Percentiles rank a stretch among this genome's conserved stretches.
These are phyloP conservation scores for Neogobius melanostomus DNA, from an alignment of 2,113 vertebrate genomes.

Conservation along the genomic window DNA sequence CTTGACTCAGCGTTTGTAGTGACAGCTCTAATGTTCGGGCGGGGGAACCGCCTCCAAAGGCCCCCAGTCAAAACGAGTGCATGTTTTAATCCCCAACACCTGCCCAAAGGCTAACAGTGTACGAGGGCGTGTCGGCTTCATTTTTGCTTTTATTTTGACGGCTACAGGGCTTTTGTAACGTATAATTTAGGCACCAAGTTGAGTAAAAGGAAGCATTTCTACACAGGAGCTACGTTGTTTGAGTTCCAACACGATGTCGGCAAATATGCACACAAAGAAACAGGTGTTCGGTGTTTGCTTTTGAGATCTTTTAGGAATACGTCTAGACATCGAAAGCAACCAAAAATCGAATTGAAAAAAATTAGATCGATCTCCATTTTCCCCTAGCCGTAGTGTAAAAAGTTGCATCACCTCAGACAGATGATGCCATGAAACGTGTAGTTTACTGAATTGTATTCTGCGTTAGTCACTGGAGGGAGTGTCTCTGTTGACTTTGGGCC, in stretches of 20 bases:
- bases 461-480: background rate
- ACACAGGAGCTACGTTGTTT: background rate
- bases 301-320: too few relatives aligned
- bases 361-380: too few relatives aligned
- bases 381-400: background rate
- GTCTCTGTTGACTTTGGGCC: background rate
- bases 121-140: background rate
- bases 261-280: too few relatives aligned
- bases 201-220: background rate
- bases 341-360: too few relatives aligned
- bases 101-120: background rate
- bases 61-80: background rate
- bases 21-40: slow-evolving; percentile 2
- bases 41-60: background rate
- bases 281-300: too few relatives aligned
- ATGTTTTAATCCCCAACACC: background rate
- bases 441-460: background rate
- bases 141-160: background rate
- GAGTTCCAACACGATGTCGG: too few relatives aligned
- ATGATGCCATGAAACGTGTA: background rate
- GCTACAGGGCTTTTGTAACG: background rate
- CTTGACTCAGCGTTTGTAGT: slow-evolving; percentile 1
- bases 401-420: background rate
- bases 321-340: too few relatives aligned
- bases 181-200: background rate